These are phyloP conservation scores for Merops nubicus DNA, from an alignment of 2,113 vertebrate genomes.

Conservation along the genomic window DNA sequence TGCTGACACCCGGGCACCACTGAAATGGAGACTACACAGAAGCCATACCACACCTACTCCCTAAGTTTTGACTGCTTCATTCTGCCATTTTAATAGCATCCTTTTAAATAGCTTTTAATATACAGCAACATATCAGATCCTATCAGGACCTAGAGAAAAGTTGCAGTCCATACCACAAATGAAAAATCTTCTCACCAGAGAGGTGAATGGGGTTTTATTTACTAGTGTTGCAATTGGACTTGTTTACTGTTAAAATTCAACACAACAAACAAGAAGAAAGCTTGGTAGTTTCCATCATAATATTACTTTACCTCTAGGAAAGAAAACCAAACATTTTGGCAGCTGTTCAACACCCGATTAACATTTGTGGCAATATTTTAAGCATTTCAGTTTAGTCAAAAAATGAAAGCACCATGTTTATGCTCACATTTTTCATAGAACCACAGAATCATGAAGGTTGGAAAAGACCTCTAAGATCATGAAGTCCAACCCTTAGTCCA, in stretches of 20 bases:
- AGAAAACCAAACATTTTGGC: neutral
- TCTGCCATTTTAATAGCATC: neutral
- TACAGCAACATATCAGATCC: neutral
- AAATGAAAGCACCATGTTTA: neutral
- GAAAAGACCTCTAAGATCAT: too few species aligned
- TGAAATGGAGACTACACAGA: rapidly evolving
- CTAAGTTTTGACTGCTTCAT: rapidly evolving
- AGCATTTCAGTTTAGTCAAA: neutral
- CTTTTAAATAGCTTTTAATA: neutral
- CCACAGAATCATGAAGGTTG: too few species aligned
- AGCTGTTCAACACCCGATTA: neutral
- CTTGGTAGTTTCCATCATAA: neutral
- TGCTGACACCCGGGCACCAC: neutral
- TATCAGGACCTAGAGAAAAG: rapidly evolving
- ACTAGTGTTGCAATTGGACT: neutral
- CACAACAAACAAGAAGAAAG: neutral
- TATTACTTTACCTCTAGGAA: conserved; percentile 41
- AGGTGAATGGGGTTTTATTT: neutral
- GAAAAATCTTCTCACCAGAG: too few species aligned
- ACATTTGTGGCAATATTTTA: neutral
- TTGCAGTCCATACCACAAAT: neutral
- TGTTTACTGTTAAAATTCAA: neutral
- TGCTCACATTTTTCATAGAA: neutral
- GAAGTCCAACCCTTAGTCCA: too few species aligned
- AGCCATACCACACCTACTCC: rapidly evolving